These are phyloP conservation scores for Thaumetopoea pityocampa DNA, from an alignment of 1,140 invertebrate genomes.

Conservation along the genomic window DNA sequence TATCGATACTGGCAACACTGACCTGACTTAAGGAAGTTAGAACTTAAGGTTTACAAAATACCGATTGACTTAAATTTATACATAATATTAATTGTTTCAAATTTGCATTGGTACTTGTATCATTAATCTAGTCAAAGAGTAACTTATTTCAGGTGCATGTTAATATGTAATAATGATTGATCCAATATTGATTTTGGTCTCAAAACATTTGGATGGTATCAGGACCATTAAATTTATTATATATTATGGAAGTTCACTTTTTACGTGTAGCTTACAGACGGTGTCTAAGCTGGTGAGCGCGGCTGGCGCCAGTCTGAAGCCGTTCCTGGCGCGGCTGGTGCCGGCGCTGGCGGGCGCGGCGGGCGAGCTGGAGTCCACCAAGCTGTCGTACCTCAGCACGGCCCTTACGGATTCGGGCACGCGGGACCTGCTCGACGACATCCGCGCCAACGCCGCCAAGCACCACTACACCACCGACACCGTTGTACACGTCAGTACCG, in stretches of 20 bases:
- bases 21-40: background rate
- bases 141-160: no score
- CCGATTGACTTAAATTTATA: no score
- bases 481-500: constrained; percentile 88
- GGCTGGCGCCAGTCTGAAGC: constrained; percentile 85
- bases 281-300: constrained; percentile 89
- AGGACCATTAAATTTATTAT: no score
- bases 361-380: constrained; percentile 88
- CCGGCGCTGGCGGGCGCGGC: constrained; percentile 89
- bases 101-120: no score
- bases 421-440: constrained; percentile 85
- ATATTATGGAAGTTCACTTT: no score
- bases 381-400: constrained; percentile 87
- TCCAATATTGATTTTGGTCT: no score
- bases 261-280: constrained; percentile 88
- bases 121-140: no score
- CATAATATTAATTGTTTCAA: no score
- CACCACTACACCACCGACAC: constrained; percentile 92
- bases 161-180: no score
- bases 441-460: constrained; percentile 85
- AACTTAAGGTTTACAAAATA: background rate
- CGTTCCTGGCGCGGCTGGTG: constrained; percentile 87
- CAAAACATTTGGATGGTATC: no score
- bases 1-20: no score
- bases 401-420: constrained; percentile 80